Base-by-base conservation (phyloP, 2,113 vertebrate species). In the Hipposideros armiger region DNA sequence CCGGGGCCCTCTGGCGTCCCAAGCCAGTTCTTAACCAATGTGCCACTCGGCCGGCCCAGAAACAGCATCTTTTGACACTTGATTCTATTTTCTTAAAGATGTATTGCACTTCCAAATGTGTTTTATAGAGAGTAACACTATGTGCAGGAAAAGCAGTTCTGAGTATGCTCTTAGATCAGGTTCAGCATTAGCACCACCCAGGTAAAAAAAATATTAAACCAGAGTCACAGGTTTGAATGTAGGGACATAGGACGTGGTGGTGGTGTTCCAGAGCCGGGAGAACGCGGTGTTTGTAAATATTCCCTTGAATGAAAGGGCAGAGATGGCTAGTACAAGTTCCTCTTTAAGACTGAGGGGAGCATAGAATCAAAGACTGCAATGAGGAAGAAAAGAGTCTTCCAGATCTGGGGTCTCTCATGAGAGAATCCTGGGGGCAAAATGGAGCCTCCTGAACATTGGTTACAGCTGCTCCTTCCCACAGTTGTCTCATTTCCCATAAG, bases 31-130 rank as follows among this genome's bases (percentile, higher is more conserved):
- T 36, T 36, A 36, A 36, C 36, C 36, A 36, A 36, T 36, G 36
- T 36, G 36, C 36, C 36, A 36, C 36, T 36, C 36, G 36, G 36
- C 36, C 36, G 36, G 36, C 36, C 36, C 36, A 36, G 52, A 54
- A 54, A 54, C 52, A 54, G 10, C 26, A 14, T 81, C 40, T 90
- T 86, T 58, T 85, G 28, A 91, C 5, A 85, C 7, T 76, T n/a
- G 26, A 76, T 42, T n/a, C 26, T 45, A 66, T 84, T 94, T 92
- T 88, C 52, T 89, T 95, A 91, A 93, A 91, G 70, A 74, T 28
- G n/a, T 45, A 9, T 10, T 40, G 20, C 13, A 50, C 10, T 67
- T 66, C 40, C 69, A 56, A 89, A 87, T 60, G 28, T 64, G 85
- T 81, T 82, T 84, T 52, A 64, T 64, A 58, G n/a, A 20, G 3